Evolutionary conservation across 2,113 vertebrate species (phyloP).

Genomic region (Lagenorhynchus albirostris): DNA sequence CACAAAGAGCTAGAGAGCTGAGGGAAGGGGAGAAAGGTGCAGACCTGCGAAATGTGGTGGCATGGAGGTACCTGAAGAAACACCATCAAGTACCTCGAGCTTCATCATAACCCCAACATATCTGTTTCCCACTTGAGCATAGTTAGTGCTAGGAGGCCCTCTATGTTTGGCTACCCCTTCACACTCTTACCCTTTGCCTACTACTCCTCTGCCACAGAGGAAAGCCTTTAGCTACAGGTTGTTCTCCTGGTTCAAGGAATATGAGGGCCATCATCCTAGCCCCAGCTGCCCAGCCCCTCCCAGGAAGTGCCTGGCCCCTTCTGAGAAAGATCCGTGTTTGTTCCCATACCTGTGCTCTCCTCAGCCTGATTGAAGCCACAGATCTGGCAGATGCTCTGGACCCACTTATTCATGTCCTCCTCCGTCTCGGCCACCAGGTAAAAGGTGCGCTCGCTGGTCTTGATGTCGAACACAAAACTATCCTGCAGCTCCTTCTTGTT

Average conservation of each 20-base stretch:
- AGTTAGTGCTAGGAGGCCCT: background rate
- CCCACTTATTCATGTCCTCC: conserved; percentile 99
- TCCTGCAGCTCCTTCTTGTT: conserved; percentile 99
- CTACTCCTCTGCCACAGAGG: background rate
- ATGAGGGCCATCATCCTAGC: background rate
- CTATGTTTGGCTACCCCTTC: background rate
- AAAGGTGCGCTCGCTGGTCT: conserved; percentile 96
- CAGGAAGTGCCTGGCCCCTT: background rate
- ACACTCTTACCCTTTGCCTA: background rate
- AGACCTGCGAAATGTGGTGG: background rate
- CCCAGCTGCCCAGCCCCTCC: background rate
- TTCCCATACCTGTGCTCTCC: conserved; percentile 89
- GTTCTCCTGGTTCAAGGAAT: background rate
- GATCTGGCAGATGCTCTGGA: conserved; percentile 97
- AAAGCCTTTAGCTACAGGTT: background rate
- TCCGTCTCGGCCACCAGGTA: conserved; percentile 98
- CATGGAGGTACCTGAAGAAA: background rate
- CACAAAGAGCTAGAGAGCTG: background rate
- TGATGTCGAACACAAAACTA: conserved; percentile 98
- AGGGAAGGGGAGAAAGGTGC: background rate
- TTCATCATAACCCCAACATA: background rate
- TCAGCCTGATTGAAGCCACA: conserved; percentile 99
- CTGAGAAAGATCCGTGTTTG: background rate
- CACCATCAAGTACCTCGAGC: background rate
- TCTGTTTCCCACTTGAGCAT: background rate